phyloP scores from a whole-genome alignment of 2,113 vertebrate species.

The Grantiella picta region DNA sequence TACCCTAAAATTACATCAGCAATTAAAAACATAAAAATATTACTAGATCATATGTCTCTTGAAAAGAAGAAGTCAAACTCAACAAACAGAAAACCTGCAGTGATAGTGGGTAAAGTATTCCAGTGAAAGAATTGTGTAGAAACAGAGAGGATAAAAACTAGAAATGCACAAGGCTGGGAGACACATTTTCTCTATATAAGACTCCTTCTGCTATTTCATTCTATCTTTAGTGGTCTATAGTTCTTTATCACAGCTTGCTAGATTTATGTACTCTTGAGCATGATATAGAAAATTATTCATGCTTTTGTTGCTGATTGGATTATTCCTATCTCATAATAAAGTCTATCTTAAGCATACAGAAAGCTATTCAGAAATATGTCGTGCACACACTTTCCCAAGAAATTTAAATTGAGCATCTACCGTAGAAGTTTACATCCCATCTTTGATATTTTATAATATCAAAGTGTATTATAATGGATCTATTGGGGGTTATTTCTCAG shows the following conservation, averaged over 20 bases:
- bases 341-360: background rate
- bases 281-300: background rate
- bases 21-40: background rate
- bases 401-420: background rate
- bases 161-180: background rate
- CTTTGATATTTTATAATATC: background rate
- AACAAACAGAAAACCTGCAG: background rate
- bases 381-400: background rate
- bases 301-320: background rate
- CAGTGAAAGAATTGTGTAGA: background rate
- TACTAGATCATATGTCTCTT: background rate
- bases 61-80: background rate
- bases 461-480: background rate
- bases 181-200: background rate
- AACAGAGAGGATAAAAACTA: background rate
- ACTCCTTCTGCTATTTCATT: background rate
- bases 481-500: accelerated
- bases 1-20: background rate
- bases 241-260: background rate
- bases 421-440: background rate
- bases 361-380: background rate
- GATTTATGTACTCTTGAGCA: background rate
- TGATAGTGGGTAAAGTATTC: background rate
- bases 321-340: background rate
- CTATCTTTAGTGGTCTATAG: background rate